Evolutionary conservation across 2,797 vertebrate genomes (phyloP).

Genomic region (Ambastaia sidthimunki): DNA sequence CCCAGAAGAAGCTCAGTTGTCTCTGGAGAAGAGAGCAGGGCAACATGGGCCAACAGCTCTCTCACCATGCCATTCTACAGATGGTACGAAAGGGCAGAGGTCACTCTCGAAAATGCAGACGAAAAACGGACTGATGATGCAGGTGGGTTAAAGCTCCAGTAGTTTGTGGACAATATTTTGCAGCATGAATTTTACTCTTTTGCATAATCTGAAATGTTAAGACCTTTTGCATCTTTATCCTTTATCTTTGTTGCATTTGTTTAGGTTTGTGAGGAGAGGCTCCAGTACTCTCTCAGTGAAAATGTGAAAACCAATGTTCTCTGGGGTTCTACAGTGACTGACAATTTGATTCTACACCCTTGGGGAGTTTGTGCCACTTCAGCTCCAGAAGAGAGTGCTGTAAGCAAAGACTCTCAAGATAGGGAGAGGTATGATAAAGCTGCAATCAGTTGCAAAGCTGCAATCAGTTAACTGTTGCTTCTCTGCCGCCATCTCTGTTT

Average conservation of each 20-base stretch:
- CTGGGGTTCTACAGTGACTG: constrained; percentile 76
- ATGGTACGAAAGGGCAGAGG: constrained; percentile 74
- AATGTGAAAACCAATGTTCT: constrained; percentile 91
- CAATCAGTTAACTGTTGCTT: too few species aligned
- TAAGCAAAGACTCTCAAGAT: constrained; percentile 63
- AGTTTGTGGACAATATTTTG: background rate
- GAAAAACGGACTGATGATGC: constrained; percentile 87
- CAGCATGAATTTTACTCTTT: too few species aligned
- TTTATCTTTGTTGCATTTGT: background rate
- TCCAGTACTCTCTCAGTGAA: constrained; percentile 89
- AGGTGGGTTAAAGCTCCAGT: constrained; percentile 66
- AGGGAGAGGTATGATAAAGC: constrained; percentile 67
- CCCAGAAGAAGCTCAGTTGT: constrained; percentile 45
- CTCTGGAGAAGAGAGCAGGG: constrained; percentile 58
- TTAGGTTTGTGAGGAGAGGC: constrained; percentile 90
- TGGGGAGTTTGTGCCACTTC: constrained; percentile 71
- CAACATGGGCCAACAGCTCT: constrained; percentile 49
- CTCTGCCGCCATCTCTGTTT: too few species aligned
- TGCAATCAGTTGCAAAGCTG: background rate
- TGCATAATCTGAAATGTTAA: background rate
- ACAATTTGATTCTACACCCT: constrained; percentile 71
- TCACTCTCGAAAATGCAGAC: constrained; percentile 78
- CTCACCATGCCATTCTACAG: constrained; percentile 61
- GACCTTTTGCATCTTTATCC: background rate
- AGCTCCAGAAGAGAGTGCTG: constrained; percentile 53